A percentile compares a stretch with the other conserved stretches of the same genome.
Evolutionary conservation across 2,113 vertebrate genomes (phyloP).

Genomic region (Dromiciops gliroides): DNA sequence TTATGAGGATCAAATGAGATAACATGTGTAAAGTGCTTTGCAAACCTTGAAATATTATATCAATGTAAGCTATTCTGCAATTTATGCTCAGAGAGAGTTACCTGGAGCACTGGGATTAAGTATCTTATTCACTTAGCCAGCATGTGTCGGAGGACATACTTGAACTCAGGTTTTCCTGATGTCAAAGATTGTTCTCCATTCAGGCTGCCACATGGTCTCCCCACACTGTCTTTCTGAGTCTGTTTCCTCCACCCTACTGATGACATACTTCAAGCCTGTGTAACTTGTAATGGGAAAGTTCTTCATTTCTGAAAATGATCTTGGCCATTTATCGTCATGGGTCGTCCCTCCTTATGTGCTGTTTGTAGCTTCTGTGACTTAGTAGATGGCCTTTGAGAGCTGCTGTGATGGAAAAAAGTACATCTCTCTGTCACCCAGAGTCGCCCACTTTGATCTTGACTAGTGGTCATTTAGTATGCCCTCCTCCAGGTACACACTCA

Average conservation of each 20-base stretch:
- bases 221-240: not conserved
- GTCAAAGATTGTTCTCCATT: not conserved
- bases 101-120: not conserved
- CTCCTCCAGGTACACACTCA: not conserved
- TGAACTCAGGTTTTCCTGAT: not conserved
- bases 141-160: not conserved
- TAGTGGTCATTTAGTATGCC: not conserved
- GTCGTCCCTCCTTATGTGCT: not conserved
- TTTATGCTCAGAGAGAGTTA: not conserved
- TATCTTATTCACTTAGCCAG: not conserved
- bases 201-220: not conserved
- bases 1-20: not conserved
- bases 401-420: not conserved
- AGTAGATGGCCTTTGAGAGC: not conserved
- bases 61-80: not conserved
- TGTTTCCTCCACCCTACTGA: not conserved
- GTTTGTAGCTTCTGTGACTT: not conserved
- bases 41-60: not conserved
- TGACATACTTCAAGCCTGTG: not conserved
- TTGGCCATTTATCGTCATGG: not conserved
- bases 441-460: not conserved
- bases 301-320: not conserved
- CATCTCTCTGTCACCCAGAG: not conserved
- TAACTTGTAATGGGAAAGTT: not conserved
- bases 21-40: not conserved